phyloP scores from a whole-genome alignment of 1,140 invertebrate genomes.

The Hesperophylax magnus region DNA sequence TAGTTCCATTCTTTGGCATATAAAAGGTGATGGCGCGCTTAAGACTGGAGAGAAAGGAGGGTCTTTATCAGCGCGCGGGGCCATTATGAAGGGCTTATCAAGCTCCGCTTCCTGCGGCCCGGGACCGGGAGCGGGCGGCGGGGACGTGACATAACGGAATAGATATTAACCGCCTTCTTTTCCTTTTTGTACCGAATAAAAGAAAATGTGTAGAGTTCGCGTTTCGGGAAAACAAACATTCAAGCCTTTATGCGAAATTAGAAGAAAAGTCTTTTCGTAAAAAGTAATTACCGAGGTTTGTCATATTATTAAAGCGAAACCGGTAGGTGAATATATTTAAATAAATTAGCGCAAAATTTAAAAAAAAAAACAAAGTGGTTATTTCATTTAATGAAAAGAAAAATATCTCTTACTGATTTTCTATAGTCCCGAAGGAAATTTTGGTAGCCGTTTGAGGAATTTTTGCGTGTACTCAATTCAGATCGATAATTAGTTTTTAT shows the following conservation, averaged over 20 bases:
- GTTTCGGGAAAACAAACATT: conserved; percentile 26
- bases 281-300: no score
- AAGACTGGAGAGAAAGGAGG: conserved; percentile 68
- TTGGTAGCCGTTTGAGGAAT: no score
- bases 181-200: conserved; percentile 42
- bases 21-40: conserved; percentile 58
- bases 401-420: no score
- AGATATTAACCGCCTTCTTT: conserved; percentile 43
- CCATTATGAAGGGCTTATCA: conserved; percentile 71
- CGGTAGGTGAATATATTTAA: no score
- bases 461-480: no score
- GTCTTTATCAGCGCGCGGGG: conserved; percentile 64
- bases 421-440: no score
- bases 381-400: no score
- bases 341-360: no score
- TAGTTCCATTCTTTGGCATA: conserved; percentile 58
- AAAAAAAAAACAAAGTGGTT: no score
- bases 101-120: conserved; percentile 63
- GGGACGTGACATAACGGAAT: conserved; percentile 32
- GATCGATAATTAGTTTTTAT: no score
- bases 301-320: no score
- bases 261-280: background rate
- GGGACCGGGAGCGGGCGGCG: conserved; percentile 56
- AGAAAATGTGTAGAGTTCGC: conserved; percentile 40
- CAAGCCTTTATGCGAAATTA: background rate